Base-by-base conservation (phyloP, 2,888 invertebrate species). In the Bursaphelenchus okinawaensis region DNA sequence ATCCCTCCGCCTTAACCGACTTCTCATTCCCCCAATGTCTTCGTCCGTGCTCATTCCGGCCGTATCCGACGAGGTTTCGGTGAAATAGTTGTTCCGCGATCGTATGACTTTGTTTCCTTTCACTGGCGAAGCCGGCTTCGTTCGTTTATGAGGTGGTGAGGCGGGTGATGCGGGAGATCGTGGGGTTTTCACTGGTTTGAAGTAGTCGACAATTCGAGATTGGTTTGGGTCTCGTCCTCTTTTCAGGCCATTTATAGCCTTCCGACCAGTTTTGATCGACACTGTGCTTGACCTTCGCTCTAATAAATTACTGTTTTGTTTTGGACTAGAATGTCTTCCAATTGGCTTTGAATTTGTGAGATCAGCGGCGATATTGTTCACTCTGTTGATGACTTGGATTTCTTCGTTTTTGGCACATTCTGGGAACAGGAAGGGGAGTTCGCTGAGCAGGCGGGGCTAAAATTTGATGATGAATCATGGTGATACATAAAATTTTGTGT, bases 191-290 rank as follows among this genome's bases (percentile, higher is more conserved):
- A 29, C 57, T 19, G 57, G 60, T 20, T 59, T 59, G 60, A 59
- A 59, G 60, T 20, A 59, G 19, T 59, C 60, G 52, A 50, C 2
- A 59, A 59, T 59, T 24, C 40, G 55, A 12, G 40, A 4, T n/a
- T 40, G 40, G 12, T 29, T 29, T 1, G 60, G 55, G 4, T 59
- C 60, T 26, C 52, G 8, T 9, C 40, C 40, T 40, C 40, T 12
- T 40, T 40, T 40, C 40, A 40, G n/a, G 2, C 40, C 40, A 40
- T 40, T 40, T n/a, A 40, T 3, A 4, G 40, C 3, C 40, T 40
- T 40, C 40, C 40, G 12, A 1, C 16, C 12, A n/a, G 16, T 6
- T 40, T 40, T 40, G 16, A 40, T n/a, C 1, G 40, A 40, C 16
- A n/a, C 40, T 40, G 40, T 40, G 40, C 40, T 40, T 40, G 40